Evolutionary conservation across 1,140 invertebrate species (phyloP).

Genomic region (Pachyrhynchus sulphureomaculatus): DNA sequence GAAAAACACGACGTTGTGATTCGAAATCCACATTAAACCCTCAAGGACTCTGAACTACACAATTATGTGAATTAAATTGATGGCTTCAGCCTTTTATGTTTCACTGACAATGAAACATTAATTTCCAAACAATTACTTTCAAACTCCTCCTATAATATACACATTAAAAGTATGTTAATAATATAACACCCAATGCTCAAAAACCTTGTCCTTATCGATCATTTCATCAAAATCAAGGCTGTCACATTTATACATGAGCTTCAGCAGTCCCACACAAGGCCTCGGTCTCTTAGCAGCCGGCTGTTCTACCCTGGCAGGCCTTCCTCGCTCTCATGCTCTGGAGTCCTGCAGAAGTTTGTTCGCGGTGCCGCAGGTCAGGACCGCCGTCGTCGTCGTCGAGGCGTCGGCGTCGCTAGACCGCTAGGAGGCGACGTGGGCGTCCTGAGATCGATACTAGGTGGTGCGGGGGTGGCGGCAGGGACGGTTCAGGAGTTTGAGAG

Average conservation of each 20-base stretch:
- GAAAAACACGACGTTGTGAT: too few species aligned
- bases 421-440: conserved; percentile 26
- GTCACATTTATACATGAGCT: background rate
- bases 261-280: background rate
- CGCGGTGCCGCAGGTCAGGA: conserved; percentile 33
- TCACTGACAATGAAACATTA: too few species aligned
- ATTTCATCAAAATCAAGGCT: background rate
- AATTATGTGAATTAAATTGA: too few species aligned
- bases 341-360: conserved; percentile 28
- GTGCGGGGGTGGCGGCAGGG: conserved; percentile 4
- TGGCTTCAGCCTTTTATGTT: too few species aligned
- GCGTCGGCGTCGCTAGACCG: conserved; percentile 23
- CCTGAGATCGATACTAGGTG: conserved; percentile 19
- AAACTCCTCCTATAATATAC: too few species aligned
- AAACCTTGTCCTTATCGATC: too few species aligned
- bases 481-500: background rate
- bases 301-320: background rate
- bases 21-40: too few species aligned
- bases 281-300: background rate
- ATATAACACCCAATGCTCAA: too few species aligned
- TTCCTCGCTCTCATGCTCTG: background rate
- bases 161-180: too few species aligned
- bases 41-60: too few species aligned
- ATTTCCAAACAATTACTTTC: too few species aligned
- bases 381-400: conserved; percentile 22